Evolutionary conservation across 64 coral and sea anemone genomes (phyloP).

Genomic region (Orbicella faveolata): DNA sequence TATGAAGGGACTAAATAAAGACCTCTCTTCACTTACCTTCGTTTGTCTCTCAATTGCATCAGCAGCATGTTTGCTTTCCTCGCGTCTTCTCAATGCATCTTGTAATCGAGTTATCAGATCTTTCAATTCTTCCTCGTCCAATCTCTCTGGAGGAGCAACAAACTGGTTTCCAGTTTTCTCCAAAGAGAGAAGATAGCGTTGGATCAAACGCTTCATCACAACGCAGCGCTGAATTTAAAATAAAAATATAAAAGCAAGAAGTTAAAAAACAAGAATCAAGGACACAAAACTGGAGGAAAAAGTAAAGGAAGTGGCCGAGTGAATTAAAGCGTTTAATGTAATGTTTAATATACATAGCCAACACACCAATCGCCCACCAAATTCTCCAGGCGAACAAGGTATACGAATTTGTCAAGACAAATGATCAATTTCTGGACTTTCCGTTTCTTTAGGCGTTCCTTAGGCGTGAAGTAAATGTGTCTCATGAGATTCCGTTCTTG

Average conservation of each 20-base stretch:
- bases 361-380: too few species aligned
- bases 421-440: too few species aligned
- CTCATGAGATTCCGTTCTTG: too few species aligned
- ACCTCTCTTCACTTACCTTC: neutral
- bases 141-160: neutral
- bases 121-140: neutral
- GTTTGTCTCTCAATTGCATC: neutral
- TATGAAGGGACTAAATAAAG: neutral
- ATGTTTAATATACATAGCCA: too few species aligned
- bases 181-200: conserved; percentile 41
- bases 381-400: too few species aligned
- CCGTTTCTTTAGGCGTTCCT: too few species aligned
- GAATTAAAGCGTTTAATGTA: too few species aligned
- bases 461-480: too few species aligned
- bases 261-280: too few species aligned
- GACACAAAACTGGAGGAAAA: too few species aligned
- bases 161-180: neutral
- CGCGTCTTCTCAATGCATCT: neutral
- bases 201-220: conserved; percentile 57
- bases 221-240: conserved; percentile 2
- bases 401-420: too few species aligned
- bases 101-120: neutral
- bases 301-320: too few species aligned
- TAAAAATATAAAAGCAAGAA: neutral
- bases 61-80: neutral